phyloP scores from a whole-genome alignment of 2,888 invertebrate species.

The Alentia gelatinosa region DNA sequence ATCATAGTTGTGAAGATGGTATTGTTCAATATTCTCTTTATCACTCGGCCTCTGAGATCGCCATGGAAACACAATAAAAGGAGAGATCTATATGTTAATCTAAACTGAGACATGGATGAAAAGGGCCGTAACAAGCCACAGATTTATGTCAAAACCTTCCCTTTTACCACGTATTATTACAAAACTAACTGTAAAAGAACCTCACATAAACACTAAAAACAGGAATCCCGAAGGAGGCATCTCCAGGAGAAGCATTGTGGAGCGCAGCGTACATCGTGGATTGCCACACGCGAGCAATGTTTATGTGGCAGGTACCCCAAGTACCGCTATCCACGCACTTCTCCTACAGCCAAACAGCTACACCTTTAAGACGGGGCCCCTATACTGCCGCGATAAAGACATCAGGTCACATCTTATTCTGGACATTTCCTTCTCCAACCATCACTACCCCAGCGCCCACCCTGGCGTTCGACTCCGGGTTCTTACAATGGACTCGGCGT shows the following conservation, averaged over 20 bases:
- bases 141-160: background rate
- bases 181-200: background rate
- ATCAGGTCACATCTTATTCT: constrained; percentile 27
- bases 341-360: background rate
- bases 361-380: background rate
- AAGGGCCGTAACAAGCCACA: background rate
- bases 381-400: background rate
- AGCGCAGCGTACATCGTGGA: background rate
- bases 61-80: no score
- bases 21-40: no score
- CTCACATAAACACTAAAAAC: background rate
- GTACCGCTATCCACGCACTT: background rate
- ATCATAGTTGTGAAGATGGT: no score
- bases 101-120: no score
- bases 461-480: background rate
- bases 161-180: background rate
- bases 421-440: background rate
- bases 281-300: background rate
- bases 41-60: no score
- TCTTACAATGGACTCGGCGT: background rate
- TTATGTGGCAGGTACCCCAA: background rate
- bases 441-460: background rate
- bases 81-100: no score
- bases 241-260: background rate
- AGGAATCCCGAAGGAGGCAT: background rate